Evolutionary conservation across 1,140 invertebrate species (phyloP), one percentile per base, ranked within the genome.

Genomic region (Trichonephila clavata): DNA sequence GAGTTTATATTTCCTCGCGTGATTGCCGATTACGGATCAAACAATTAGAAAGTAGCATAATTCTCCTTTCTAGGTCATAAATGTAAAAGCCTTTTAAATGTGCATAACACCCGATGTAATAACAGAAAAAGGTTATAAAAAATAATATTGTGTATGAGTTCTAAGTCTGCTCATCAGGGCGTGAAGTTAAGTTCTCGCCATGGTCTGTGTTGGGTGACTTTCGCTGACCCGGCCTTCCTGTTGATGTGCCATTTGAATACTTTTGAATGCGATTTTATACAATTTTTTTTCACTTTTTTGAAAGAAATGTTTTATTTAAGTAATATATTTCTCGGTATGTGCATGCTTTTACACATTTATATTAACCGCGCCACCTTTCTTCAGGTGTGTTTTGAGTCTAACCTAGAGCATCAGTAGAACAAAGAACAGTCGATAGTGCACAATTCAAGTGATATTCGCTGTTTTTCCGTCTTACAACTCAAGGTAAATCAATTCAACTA

Each of bases 11-110:
- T 24, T 27, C 24, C 71, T 77, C 24, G 13, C 71, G 6, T 39
- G 71, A 27, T 39, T 32, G 61, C 18, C 61, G 61, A 63, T 63
- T 63, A 21, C 21, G 61, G 61, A 77, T 77, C 71, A 77, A 77
- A 77, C 71, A 77, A 77, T 77, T 77, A 77, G 32, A 77, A 77
- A 77, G 71, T 77, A 18, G 71, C 71, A 32, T 77, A 77, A 77
- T 77, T 77, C 71, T 18, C 7, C n/a, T 77, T 77, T 77, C 71
- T 77, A 27, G 71, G 71, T 77, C 32, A 77, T 32, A 77, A 77
- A 77, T 39, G 18, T 77, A 39, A 77, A 77, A 77, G 27, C 71
- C 71, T 63, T 21, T 63, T 63, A 32, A 27, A 39, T 27, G 27
- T 18, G 14, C 71, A 77, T 77, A 77, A 77, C 27, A 39, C 24